Evolutionary conservation across 2,797 vertebrate species (phyloP).

Genomic region (Lepilemur septentrionalis): DNA sequence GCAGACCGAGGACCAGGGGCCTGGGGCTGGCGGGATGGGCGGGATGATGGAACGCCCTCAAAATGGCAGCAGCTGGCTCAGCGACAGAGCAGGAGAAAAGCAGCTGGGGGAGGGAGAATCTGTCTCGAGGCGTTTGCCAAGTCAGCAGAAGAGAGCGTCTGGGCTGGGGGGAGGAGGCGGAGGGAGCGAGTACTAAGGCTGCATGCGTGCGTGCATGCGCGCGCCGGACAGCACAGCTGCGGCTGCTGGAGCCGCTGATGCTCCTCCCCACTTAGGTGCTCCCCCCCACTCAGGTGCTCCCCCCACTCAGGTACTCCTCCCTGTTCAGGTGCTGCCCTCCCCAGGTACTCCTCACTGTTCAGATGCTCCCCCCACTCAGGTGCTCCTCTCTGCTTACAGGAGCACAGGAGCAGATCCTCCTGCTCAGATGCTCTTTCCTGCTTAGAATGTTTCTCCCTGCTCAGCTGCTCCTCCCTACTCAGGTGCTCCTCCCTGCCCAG

Average conservation of each 20-base stretch:
- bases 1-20: constrained; percentile 26
- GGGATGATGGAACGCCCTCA: background rate
- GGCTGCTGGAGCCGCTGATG: background rate
- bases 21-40: background rate
- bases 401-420: no score
- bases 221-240: background rate
- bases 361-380: background rate
- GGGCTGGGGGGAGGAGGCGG: background rate
- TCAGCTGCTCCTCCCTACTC: background rate
- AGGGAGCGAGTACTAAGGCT: background rate
- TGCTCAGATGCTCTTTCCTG: no score
- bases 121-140: background rate
- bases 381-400: background rate
- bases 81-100: background rate
- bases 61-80: background rate
- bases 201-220: background rate
- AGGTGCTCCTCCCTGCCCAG: no score
- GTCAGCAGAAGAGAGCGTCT: background rate
- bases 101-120: background rate
- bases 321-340: background rate
- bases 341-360: background rate
- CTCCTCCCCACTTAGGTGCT: background rate
- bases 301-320: no score
- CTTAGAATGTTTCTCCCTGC: background rate
- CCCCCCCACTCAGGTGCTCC: background rate